Conservation (phyloP, 2,797 vertebrate species). For the Muscicapa comitata region DNA sequence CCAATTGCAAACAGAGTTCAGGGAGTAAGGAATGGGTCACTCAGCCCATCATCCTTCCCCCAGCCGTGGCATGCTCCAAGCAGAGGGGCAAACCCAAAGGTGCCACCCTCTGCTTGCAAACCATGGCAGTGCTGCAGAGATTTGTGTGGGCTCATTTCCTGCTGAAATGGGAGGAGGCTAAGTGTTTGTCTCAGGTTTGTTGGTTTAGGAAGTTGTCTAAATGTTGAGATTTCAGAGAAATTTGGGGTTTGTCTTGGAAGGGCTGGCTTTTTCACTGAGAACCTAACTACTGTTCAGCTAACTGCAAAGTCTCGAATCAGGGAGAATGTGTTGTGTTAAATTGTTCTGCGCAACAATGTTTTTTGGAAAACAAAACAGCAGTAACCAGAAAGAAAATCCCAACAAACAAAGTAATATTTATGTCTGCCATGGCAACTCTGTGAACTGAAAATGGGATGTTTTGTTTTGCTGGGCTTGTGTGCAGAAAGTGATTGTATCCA, state of each 20-base stretch:
- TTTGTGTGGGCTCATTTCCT: background rate
- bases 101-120: background rate
- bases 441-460: conserved; percentile 37
- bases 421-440: background rate
- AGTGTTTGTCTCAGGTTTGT: background rate
- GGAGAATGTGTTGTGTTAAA: background rate
- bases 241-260: background rate
- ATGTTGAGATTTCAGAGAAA: background rate
- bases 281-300: background rate
- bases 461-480: conserved; percentile 34
- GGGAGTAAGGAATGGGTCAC: background rate
- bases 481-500: background rate
- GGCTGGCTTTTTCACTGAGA: background rate
- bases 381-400: background rate
- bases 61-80: accelerated
- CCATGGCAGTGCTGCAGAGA: background rate
- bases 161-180: background rate
- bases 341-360: conserved; percentile 14
- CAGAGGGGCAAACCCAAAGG: background rate
- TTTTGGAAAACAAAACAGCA: background rate
- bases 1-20: background rate
- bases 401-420: conserved; percentile 55
- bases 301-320: background rate
- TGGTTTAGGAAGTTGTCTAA: background rate
- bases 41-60: background rate